Percentiles rank a stretch among this genome's conserved stretches.
Evolutionary conservation across 2,113 vertebrate species (phyloP).

Genomic region (Sceloporus undulatus): DNA sequence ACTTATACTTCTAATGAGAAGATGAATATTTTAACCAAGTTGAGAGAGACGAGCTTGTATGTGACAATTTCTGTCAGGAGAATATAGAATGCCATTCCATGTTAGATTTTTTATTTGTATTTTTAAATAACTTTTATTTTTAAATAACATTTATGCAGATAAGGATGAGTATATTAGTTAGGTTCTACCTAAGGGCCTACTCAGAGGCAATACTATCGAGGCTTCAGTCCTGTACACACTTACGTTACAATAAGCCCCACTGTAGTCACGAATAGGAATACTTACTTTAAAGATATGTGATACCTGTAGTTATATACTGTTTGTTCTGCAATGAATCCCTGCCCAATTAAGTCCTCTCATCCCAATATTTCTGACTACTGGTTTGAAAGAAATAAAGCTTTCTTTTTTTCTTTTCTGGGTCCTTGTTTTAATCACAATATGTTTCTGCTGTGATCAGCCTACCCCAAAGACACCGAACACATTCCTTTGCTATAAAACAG

Average conservation of each 20-base stretch:
- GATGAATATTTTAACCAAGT: not conserved
- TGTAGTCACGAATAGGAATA: not conserved
- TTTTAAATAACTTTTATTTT: not conserved
- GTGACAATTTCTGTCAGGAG: not conserved
- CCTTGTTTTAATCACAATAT: not conserved
- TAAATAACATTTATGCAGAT: not conserved
- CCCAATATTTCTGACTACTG: not conserved
- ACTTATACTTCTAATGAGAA: not conserved
- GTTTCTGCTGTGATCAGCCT: slow-evolving; percentile 23
- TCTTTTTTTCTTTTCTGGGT: not conserved
- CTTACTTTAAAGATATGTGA: not conserved
- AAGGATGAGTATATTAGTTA: not conserved
- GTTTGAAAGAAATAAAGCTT: not conserved
- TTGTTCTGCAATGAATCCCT: not conserved
- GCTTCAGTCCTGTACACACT: not conserved
- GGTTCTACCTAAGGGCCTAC: not conserved
- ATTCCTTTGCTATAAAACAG: slow-evolving; percentile 38
- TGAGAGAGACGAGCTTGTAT: not conserved
- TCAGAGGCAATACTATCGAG: not conserved
- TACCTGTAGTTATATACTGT: not conserved
- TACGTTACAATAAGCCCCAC: not conserved
- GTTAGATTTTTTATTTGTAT: not conserved
- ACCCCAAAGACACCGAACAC: slow-evolving; percentile 21
- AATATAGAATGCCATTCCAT: not conserved
- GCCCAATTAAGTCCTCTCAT: no score